Percentiles rank a stretch among this genome's conserved stretches.
Evolutionary conservation across 2,113 vertebrate genomes (phyloP).

Genomic region (Cyanocitta stelleri): DNA sequence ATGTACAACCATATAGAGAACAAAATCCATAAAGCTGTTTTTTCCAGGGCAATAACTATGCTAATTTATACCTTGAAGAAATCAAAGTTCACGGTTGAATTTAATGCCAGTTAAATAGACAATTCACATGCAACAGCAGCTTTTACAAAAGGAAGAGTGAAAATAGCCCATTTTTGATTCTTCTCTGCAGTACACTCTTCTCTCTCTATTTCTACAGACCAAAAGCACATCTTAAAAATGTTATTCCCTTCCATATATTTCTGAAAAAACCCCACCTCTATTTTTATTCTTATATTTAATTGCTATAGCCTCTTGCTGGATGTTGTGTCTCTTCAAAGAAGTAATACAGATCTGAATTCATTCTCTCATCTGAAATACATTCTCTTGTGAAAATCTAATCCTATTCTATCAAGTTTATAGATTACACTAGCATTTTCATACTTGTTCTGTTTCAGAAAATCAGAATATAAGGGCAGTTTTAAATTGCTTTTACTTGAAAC

Average conservation of each 20-base stretch:
- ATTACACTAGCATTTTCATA: neutral
- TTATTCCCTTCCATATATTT: neutral
- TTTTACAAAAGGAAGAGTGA: neutral
- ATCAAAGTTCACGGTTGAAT: neutral
- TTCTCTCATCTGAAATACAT: neutral
- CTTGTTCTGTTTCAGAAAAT: neutral
- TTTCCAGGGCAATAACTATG: neutral
- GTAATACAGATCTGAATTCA: neutral
- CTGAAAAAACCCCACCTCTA: neutral
- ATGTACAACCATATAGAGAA: neutral
- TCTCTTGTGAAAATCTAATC: neutral
- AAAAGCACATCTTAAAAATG: neutral
- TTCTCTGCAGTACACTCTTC: neutral
- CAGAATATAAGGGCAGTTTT: neutral
- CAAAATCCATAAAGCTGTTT: neutral
- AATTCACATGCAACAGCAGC: neutral
- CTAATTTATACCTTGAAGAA: neutral
- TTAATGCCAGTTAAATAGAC: neutral
- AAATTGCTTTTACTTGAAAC: neutral
- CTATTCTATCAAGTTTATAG: neutral
- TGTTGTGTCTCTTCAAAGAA: neutral
- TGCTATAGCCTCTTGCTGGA: neutral
- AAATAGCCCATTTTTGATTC: neutral
- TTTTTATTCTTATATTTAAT: neutral
- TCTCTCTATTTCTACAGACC: neutral